Base-by-base conservation (phyloP, 2,113 vertebrate genomes). In the Synodontis membranacea region DNA sequence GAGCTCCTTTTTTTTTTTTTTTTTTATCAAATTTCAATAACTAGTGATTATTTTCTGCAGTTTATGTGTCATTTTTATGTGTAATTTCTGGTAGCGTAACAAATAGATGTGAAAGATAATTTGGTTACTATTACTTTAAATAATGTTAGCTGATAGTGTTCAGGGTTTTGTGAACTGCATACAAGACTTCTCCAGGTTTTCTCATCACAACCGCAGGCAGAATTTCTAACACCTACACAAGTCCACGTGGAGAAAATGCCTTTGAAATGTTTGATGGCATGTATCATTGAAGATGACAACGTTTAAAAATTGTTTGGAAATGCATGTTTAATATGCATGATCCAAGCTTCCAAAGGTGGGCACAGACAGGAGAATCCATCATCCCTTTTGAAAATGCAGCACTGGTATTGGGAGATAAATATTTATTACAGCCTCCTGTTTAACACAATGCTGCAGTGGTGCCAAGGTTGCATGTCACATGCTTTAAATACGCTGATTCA, bases 281-380 rank as follows among this genome's bases (percentile, higher is more conserved):
- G 92, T 88, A 93, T 95, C 93, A 95, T 92, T 94, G 92, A 94
- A 94, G 89, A 93, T 94, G 94, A 94, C 94, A 95, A 95, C 92
- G 92, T 94, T 91, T 92, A 94, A 94, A 95, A 94, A 94, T 89
- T 94, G 93, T 95, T 95, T 94, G 92, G 91, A 93, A 89, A 92
- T 92, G 89, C 90, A 83, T 91, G 93, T 93, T 95, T 92, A 95
- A 94, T 95, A 95, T 95, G 93, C 92, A 95, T 94, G 92, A 93
- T 93, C 89, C 90, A 90, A 87, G 86, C 89, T 93, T 94, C 93
- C 92, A 93, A 94, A 95, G 94, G 94, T 91, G 91, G 91, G 84
- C 87, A 91, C 83, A 92, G 94, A 94, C 93, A 94, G 90, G 92
- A 83, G 89, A 93, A 95, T 95, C 93, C 93, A 95, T 95, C 94